Conservation (phyloP, 1,140 invertebrate genomes). For the Bilobella aurantiaca region DNA sequence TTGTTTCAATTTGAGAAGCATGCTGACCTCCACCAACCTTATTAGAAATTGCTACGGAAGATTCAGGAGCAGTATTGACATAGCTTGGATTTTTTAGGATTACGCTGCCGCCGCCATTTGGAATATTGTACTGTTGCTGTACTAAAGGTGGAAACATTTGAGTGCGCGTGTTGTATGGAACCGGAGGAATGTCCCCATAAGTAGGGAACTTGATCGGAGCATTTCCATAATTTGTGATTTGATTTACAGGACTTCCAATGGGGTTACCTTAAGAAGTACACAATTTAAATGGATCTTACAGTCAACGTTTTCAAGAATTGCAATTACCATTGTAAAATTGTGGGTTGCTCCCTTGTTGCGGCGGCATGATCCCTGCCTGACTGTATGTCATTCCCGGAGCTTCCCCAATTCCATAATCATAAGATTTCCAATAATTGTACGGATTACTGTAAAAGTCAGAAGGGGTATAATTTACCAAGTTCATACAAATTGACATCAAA, state of each 20-base stretch:
- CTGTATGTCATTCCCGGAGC: not conserved
- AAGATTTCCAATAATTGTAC: constrained; percentile 18
- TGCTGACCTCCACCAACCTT: no score
- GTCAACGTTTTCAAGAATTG: not conserved
- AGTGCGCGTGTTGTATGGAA: not conserved
- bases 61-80: no score
- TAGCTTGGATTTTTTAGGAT: no score
- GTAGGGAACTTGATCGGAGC: not conserved
- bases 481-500: not conserved
- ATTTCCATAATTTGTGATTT: not conserved
- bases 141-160: not conserved
- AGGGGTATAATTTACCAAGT: not conserved
- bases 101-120: not conserved
- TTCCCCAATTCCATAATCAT: constrained; percentile 9
- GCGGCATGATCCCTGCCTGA: not conserved
- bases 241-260: not conserved
- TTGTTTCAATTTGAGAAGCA: no score
- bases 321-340: not conserved
- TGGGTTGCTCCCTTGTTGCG: not conserved
- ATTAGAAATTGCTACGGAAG: no score
- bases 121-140: not conserved
- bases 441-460: constrained; percentile 2
- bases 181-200: not conserved
- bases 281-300: not conserved
- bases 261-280: not conserved